Evolutionary conservation across 2,888 invertebrate genomes (phyloP), one percentile per base, ranked within the genome.

Genomic region (Melikaiella ostensackeni): DNA sequence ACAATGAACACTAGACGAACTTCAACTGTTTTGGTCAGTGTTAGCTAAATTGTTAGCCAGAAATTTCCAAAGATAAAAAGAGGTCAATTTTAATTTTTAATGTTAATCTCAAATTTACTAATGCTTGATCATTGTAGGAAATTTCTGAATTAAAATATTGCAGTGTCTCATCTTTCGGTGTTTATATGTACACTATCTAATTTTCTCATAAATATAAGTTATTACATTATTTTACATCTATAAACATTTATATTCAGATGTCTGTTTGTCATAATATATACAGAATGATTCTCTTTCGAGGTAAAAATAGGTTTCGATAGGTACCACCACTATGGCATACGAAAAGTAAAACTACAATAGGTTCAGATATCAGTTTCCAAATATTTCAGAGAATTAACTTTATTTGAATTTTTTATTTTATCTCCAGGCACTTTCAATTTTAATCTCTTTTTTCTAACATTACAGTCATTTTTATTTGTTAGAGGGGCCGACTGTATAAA

Each of bases 191-290:
- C 78, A 79, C 55, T 75, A 61, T 77, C 75, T 77, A 64, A 77
- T 64, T 70, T 64, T 81, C 77, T 81, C 78, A 81, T 81, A 81
- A 79, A 81, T 81, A 81, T 81, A 81, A 81, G 79, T 81, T 81
- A 81, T 79, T 77, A 77, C 75, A 81, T 74, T 81, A 81, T 55
- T 74, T 75, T 78, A 79, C 78, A 81, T 77, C 77, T 59, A 59
- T 59, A 59, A 21, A 70, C 16, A 70, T n/a, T 30, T 50, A 70
- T 70, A 70, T 66, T 66, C 42, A 46, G 27, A 70, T 70, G 30
- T 55, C 30, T 33, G 50, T 50, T 50, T 70, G 46, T n/a, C 33
- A 70, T 70, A 33, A 50, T 42, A 50, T 30, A 33, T 33, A 70
- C 27, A 27, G 70, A n/a, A 70, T 70, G 50, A 50, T 50, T 70